Percentiles rank a stretch among this genome's conserved stretches.
phyloP scores from a whole-genome alignment of 2,113 vertebrate species.

The Cavia porcellus region DNA sequence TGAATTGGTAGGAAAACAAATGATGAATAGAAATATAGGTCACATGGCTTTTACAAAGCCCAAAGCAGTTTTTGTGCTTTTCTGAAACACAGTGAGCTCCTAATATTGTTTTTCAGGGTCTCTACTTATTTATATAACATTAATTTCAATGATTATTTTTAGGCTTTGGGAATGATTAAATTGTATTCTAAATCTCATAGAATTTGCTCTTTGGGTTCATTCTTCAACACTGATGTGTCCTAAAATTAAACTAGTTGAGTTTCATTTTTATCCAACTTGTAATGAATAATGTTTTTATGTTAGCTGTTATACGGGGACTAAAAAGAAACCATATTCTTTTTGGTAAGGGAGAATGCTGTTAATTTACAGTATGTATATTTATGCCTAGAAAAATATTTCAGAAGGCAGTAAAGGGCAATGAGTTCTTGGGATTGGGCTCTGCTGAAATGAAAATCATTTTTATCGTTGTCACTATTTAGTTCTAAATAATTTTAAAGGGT shows the following conservation, averaged over 20 bases:
- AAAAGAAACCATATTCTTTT: conserved; percentile 3
- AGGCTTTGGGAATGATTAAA: conserved; percentile 8
- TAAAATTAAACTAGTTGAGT: conserved; percentile 38
- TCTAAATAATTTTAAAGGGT: conserved; percentile 37
- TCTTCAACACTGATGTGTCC: not conserved
- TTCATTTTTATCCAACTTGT: conserved; percentile 59
- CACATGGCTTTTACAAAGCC: not conserved
- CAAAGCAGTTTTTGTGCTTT: conserved; percentile 29
- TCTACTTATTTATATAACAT: not conserved
- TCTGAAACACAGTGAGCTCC: not conserved
- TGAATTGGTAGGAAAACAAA: not conserved
- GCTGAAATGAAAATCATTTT: conserved; percentile 55
- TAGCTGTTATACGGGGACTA: not conserved
- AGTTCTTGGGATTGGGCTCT: conserved; percentile 55
- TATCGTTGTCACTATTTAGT: conserved; percentile 16
- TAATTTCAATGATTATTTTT: conserved; percentile 46
- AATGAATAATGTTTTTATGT: conserved; percentile 51
- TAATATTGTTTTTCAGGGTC: not conserved
- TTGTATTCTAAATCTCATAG: conserved; percentile 38
- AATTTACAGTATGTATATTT: conserved; percentile 59
- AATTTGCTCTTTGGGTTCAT: conserved; percentile 7
- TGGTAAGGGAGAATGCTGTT: conserved; percentile 41
- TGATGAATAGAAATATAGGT: not conserved
- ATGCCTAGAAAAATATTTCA: conserved; percentile 30
- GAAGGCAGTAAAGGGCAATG: conserved; percentile 37